These are phyloP conservation scores for Stratiomys singularior DNA, from an alignment of 2,888 invertebrate genomes.

Conservation along the genomic window DNA sequence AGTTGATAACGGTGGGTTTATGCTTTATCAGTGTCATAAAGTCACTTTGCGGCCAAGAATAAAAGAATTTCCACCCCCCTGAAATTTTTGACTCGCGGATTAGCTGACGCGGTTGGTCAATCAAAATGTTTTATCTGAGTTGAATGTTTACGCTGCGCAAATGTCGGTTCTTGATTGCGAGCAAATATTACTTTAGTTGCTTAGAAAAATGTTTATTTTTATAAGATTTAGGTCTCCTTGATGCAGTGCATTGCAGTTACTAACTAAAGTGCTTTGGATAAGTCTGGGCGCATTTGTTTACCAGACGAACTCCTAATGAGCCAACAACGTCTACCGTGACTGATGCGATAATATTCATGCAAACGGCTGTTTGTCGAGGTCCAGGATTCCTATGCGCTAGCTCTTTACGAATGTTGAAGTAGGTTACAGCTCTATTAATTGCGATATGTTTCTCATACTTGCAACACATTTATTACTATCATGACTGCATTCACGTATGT, in stretches of 20 bases:
- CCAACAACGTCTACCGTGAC: not conserved
- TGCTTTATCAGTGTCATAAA: too few species aligned
- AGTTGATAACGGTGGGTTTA: too few species aligned
- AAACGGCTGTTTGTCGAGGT: not conserved
- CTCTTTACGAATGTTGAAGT: not conserved
- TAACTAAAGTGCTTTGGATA: too few species aligned
- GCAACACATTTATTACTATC: not conserved
- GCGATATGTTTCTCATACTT: not conserved
- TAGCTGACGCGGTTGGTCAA: too few species aligned
- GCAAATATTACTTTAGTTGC: not conserved
- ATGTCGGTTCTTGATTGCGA: not conserved
- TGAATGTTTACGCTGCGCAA: not conserved
- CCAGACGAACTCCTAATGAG: not conserved
- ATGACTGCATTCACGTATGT: not conserved
- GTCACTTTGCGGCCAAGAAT: too few species aligned
- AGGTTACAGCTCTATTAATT: not conserved
- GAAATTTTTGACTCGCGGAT: too few species aligned
- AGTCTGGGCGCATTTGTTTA: not conserved
- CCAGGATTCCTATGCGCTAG: not conserved
- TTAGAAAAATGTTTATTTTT: conserved; percentile 2
- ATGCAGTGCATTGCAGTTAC: too few species aligned
- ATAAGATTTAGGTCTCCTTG: not conserved
- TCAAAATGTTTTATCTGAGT: not conserved
- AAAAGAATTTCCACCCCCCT: too few species aligned
- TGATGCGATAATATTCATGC: not conserved